These are phyloP conservation scores for Cliona cf. orientalis DNA, from an alignment of 37 sponge, comb jelly and placozoan species.

Conservation along the genomic window DNA sequence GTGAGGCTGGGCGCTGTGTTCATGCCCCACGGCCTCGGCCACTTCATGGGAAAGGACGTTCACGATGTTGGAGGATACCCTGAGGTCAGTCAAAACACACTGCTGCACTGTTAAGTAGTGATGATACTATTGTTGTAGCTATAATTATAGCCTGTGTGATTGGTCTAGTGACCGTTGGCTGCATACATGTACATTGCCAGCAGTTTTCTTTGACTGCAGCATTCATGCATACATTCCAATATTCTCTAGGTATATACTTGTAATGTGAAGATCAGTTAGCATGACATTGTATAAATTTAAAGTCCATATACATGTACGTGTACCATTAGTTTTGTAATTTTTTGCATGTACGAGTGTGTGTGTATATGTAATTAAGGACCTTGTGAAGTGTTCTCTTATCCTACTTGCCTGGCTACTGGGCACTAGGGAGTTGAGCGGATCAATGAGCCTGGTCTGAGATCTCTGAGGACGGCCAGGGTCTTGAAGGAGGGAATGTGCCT, in stretches of 20 bases:
- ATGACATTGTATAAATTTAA: no score
- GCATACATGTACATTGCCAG: no score
- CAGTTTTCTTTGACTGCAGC: no score
- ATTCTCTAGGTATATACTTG: no score
- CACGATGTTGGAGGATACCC: constrained; percentile 99
- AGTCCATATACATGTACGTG: no score
- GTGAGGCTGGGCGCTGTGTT: constrained; percentile 91
- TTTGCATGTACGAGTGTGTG: neutral
- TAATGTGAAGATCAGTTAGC: no score
- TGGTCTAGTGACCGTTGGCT: no score
- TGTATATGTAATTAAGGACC: neutral
- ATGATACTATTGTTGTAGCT: neutral
- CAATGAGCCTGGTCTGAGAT: constrained; percentile 74
- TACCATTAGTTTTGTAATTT: no score
- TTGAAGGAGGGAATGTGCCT: constrained; percentile 97
- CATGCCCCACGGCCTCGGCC: constrained; percentile 98
- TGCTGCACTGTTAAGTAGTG: neutral
- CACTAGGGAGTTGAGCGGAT: constrained; percentile 64
- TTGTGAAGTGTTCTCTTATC: neutral
- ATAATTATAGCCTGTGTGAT: neutral
- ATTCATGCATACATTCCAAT: no score
- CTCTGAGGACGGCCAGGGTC: constrained; percentile 84
- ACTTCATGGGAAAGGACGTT: constrained; percentile 94
- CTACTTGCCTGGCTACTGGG: neutral
- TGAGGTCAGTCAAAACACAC: constrained; percentile 44